These are phyloP conservation scores for Sussaba pulchella DNA, from an alignment of 2,888 invertebrate species.

Conservation along the genomic window DNA sequence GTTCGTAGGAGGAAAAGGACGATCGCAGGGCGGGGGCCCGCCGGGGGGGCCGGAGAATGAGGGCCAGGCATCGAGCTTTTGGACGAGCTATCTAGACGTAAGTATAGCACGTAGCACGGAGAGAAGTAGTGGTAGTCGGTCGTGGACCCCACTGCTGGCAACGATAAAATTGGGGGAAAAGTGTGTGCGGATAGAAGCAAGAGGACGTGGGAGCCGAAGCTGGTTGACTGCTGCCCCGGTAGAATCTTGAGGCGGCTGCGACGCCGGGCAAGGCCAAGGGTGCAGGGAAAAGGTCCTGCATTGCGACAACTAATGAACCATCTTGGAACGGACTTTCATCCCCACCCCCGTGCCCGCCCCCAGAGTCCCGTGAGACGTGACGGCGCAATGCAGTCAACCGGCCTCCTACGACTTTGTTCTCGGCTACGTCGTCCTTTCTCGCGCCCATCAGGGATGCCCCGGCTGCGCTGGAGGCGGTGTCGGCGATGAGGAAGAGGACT, in stretches of 20 bases:
- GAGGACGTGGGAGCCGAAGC: conserved; percentile 44
- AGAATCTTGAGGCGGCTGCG: conserved; percentile 29
- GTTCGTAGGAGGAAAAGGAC: conserved; percentile 57
- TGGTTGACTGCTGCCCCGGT: conserved; percentile 51
- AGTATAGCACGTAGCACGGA: conserved; percentile 5
- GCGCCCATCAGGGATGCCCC: conserved; percentile 28
- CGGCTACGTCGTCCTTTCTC: conserved; percentile 42
- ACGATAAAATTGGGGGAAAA: conserved; percentile 26
- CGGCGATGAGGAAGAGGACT: conserved; percentile 55
- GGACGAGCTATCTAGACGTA: conserved; percentile 42
- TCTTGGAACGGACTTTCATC: conserved; percentile 82
- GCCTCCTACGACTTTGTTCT: conserved; percentile 68
- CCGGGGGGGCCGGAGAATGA: conserved; percentile 49
- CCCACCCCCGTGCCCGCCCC: too few relatives aligned
- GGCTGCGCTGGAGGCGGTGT: conserved; percentile 25
- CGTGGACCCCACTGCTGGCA: conserved; percentile 41
- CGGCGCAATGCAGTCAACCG: conserved; percentile 83
- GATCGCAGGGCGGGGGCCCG: conserved; percentile 53
- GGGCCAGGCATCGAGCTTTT: conserved; percentile 61
- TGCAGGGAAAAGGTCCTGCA: conserved; percentile 80
- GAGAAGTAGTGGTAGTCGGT: conserved; percentile 29
- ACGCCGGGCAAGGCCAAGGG: conserved; percentile 57
- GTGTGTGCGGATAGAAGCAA: conserved; percentile 39
- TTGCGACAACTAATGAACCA: conserved; percentile 84
- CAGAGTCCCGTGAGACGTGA: conserved; percentile 83